Evolutionary conservation across 2,113 vertebrate genomes (phyloP).

Genomic region (Nerophis ophidion): DNA sequence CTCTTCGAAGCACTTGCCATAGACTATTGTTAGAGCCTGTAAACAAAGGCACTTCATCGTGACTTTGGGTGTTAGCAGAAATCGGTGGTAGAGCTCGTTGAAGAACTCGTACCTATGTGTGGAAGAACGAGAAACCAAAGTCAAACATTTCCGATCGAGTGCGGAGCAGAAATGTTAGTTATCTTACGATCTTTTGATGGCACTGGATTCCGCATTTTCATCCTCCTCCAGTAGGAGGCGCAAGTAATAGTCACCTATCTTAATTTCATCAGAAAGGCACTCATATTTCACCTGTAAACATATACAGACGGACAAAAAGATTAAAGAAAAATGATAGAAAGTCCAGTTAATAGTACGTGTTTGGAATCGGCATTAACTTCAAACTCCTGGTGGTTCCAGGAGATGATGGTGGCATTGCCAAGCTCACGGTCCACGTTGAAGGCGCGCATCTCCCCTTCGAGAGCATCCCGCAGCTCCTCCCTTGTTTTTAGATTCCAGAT

Average conservation of each 20-base stretch:
- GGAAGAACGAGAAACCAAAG: not conserved
- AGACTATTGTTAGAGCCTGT: slow-evolving; percentile 95
- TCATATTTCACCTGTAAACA: slow-evolving; percentile 89
- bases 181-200: slow-evolving; percentile 96
- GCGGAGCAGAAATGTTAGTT: not conserved
- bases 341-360: not conserved
- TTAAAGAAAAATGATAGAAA: not conserved
- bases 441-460: slow-evolving; percentile 94
- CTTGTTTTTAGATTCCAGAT: slow-evolving; percentile 99
- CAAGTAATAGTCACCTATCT: slow-evolving; percentile 97
- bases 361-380: slow-evolving; percentile 72
- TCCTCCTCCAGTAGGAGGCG: slow-evolving; percentile 93
- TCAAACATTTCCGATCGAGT: not conserved
- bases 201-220: slow-evolving; percentile 87
- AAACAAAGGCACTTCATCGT: slow-evolving; percentile 98
- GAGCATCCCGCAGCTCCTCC: slow-evolving; percentile 91
- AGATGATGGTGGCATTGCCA: slow-evolving; percentile 87
- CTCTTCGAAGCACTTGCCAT: slow-evolving; percentile 92
- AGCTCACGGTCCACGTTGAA: slow-evolving; percentile 93
- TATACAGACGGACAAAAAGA: not conserved
- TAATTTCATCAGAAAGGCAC: slow-evolving; percentile 97
- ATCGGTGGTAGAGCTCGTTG: slow-evolving; percentile 97
- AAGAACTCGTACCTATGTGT: slow-evolving; percentile 90
- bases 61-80: slow-evolving; percentile 96
- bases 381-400: slow-evolving; percentile 99